phyloP scores from a whole-genome alignment of 2,888 invertebrate genomes.

The Dexiosoma caninum region DNA sequence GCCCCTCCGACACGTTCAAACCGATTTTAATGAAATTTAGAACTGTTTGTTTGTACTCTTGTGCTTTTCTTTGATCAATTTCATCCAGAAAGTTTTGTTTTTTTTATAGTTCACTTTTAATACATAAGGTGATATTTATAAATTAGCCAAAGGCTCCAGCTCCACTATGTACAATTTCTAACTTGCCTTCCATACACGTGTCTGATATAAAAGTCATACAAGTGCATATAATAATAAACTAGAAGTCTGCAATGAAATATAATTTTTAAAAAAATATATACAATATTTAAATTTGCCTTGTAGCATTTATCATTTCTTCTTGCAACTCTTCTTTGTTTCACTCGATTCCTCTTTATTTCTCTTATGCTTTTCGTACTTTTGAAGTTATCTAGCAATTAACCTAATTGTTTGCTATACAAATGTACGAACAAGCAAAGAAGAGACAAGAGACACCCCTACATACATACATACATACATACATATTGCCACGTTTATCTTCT shows the following conservation, averaged over 20 bases:
- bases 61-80: too few relatives aligned
- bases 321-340: constrained; percentile 23
- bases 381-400: constrained; percentile 59
- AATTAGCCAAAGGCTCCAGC: constrained; percentile 22
- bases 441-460: neutral
- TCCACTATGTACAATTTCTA: constrained; percentile 12
- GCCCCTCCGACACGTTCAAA: too few relatives aligned
- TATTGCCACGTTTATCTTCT: constrained; percentile 32
- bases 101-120: neutral
- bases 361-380: constrained; percentile 34
- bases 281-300: constrained; percentile 43
- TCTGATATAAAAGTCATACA: neutral
- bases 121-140: neutral
- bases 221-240: neutral
- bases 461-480: neutral
- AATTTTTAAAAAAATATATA: constrained; percentile 35
- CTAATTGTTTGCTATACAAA: constrained; percentile 50
- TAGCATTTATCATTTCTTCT: constrained; percentile 46
- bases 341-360: neutral
- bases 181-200: constrained; percentile 3
- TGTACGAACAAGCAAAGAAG: neutral
- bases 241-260: neutral
- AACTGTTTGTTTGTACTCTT: too few relatives aligned
- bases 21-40: too few relatives aligned
- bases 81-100: too few relatives aligned